Evolutionary conservation across 2,797 vertebrate species (phyloP).

Genomic region (Centroberyx gerrardi): DNA sequence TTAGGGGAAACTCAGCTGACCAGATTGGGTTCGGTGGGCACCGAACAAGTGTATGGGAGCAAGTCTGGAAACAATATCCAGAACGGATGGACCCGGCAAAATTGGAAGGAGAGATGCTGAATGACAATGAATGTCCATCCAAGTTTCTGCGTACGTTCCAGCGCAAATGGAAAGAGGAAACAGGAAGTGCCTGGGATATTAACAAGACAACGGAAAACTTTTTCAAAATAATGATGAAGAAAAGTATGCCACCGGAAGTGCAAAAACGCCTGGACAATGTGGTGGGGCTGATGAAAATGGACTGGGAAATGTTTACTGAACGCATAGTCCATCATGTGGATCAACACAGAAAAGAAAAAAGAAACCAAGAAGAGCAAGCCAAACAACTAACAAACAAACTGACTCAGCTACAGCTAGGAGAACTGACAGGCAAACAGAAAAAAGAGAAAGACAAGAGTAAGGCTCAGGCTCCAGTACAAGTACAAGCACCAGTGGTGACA

Average conservation of each 20-base stretch:
- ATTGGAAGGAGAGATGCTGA: background rate
- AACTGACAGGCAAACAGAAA: background rate
- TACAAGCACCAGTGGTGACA: background rate
- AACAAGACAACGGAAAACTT: background rate
- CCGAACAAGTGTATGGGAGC: background rate
- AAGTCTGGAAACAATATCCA: background rate
- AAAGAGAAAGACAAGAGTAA: background rate
- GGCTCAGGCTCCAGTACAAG: background rate
- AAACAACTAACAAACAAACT: background rate
- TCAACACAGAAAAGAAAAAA: background rate
- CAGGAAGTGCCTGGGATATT: background rate
- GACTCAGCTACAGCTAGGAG: background rate
- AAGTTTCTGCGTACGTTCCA: background rate
- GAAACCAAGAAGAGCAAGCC: background rate
- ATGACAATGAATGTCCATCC: background rate
- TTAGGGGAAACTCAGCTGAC: background rate
- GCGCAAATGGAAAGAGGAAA: conserved; percentile 13
- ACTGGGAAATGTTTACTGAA: background rate
- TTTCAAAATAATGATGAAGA: conserved; percentile 16
- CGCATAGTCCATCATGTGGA: background rate
- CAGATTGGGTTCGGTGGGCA: background rate
- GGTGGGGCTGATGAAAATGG: conserved; percentile 7
- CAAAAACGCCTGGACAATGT: background rate
- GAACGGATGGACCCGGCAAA: background rate
- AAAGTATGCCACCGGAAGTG: background rate